Evolutionary conservation across 2,888 invertebrate species (phyloP).

Genomic region (Epiperipatus broadwayi): DNA sequence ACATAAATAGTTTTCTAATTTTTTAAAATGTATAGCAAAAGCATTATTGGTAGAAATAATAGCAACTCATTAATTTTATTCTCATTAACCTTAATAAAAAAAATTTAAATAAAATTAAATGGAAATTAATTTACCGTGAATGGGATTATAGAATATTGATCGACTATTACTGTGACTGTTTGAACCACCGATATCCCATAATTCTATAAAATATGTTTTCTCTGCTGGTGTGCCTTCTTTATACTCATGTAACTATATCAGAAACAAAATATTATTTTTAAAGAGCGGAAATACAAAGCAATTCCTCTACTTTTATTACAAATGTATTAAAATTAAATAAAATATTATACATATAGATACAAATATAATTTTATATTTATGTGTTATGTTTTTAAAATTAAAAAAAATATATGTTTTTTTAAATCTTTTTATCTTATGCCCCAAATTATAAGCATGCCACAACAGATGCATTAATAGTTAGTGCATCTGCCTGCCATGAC

Average conservation of each 20-base stretch:
- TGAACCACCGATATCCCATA: slow-evolving; percentile 95
- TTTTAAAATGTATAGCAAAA: neutral
- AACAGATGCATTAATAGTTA: too few species aligned
- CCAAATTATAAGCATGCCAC: too few species aligned
- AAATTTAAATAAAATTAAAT: neutral
- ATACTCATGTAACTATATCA: slow-evolving; percentile 54
- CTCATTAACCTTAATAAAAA: neutral
- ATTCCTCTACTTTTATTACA: too few species aligned
- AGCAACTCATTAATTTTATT: neutral
- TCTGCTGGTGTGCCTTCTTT: slow-evolving; percentile 82
- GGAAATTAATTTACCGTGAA: slow-evolving; percentile 45
- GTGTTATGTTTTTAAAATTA: too few species aligned
- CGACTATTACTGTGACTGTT: slow-evolving; percentile 79
- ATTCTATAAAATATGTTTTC: slow-evolving; percentile 72
- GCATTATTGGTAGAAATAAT: slow-evolving; percentile 9
- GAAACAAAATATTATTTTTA: slow-evolving; percentile 10
- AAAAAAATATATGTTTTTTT: too few species aligned
- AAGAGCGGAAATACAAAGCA: slow-evolving; percentile 5
- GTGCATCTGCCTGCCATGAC: too few species aligned
- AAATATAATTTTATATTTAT: too few species aligned
- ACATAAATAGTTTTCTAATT: slow-evolving; percentile 16
- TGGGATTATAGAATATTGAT: slow-evolving; percentile 76
- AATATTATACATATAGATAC: too few species aligned
- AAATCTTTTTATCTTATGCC: too few species aligned
- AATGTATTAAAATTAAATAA: too few species aligned